phyloP scores from a whole-genome alignment of 2,797 vertebrate genomes.

The Hozukius guyotensis region DNA sequence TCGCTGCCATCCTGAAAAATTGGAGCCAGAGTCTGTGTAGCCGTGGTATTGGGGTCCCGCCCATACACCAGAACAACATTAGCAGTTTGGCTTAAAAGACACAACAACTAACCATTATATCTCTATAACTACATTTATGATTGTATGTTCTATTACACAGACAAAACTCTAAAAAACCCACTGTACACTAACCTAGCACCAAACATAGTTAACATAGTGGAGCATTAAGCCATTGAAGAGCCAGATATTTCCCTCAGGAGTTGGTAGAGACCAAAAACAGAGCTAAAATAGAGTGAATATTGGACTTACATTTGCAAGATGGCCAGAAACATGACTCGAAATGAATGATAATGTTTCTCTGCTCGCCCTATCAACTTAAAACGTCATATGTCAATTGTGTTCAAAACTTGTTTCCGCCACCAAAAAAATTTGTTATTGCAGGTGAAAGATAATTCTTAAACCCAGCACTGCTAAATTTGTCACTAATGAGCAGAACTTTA shows the following conservation, averaged over 20 bases:
- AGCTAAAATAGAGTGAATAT: neutral
- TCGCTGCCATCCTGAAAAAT: no score
- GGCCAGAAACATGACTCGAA: neutral
- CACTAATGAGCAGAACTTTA: neutral
- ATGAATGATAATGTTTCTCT: neutral
- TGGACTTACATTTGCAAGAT: neutral
- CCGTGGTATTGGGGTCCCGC: no score
- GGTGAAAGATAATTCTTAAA: neutral
- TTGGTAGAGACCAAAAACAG: neutral
- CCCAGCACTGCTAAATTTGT: neutral
- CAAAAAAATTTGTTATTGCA: neutral
- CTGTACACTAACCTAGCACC: neutral
- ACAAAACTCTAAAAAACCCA: neutral
- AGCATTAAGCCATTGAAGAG: neutral
- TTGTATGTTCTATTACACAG: no score
- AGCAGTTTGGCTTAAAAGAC: neutral
- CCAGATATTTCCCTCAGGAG: neutral
- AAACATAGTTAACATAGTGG: neutral
- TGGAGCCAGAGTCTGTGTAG: no score
- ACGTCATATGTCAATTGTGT: neutral
- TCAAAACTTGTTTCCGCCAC: neutral
- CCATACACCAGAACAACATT: no score
- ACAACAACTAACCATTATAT: neutral
- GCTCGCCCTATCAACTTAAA: neutral
- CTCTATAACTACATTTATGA: no score